These are phyloP conservation scores for Heliconius himera DNA, from an alignment of 1,140 invertebrate genomes.

Conservation along the genomic window DNA sequence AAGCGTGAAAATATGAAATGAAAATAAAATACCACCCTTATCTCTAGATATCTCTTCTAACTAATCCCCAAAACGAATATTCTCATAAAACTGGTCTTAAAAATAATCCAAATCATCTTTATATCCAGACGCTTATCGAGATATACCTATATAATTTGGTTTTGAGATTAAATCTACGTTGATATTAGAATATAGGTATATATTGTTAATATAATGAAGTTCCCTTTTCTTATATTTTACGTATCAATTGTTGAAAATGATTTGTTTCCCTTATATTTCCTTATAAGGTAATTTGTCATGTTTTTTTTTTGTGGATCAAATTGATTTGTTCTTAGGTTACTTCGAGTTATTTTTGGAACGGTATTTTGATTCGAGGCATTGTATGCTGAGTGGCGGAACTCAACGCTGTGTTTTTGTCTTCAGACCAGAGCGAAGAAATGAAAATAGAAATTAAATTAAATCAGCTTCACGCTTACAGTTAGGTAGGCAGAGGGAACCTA, in stretches of 20 bases:
- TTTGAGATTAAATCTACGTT: conserved; percentile 12
- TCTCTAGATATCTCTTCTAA: not conserved
- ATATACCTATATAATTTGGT: not conserved
- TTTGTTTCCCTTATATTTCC: not conserved
- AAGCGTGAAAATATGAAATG: not conserved
- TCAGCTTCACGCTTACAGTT: too few species aligned
- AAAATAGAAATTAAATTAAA: too few species aligned
- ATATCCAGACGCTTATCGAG: conserved; percentile 1
- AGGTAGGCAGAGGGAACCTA: too few species aligned
- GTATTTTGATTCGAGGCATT: too few species aligned
- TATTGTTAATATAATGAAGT: not conserved
- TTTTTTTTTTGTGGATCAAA: not conserved
- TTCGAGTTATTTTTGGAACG: too few species aligned
- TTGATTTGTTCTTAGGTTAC: not conserved
- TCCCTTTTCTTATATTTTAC: not conserved
- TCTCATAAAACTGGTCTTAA: not conserved
- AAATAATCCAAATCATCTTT: conserved; percentile 21
- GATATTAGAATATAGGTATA: conserved; percentile 16
- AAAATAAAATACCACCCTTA: not conserved
- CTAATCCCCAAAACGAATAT: conserved; percentile 4
- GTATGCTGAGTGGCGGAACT: too few species aligned
- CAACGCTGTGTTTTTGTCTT: too few species aligned
- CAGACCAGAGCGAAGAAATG: too few species aligned
- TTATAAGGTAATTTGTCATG: not conserved
- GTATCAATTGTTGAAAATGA: not conserved